A percentile compares a stretch with the other conserved stretches of the same genome.
Evolutionary conservation across 2,797 vertebrate species (phyloP).

Genomic region (Mus spretus): DNA sequence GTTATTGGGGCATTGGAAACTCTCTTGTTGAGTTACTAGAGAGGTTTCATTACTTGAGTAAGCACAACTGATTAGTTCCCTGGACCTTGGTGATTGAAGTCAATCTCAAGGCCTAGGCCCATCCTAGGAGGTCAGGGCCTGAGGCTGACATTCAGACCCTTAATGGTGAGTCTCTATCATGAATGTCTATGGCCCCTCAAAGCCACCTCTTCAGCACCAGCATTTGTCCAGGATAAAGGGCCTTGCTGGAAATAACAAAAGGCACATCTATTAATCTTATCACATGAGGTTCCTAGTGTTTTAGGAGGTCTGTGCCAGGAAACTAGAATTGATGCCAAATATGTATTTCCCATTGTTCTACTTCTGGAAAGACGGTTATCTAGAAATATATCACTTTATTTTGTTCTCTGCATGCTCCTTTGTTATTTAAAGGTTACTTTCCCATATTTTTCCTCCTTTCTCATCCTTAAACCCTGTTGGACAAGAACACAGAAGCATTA

Average conservation of each 20-base stretch:
- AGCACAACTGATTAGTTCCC: not conserved
- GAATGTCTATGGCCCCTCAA: not conserved
- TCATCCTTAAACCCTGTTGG: constrained; percentile 9
- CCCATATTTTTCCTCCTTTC: not conserved
- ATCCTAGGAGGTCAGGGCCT: not conserved
- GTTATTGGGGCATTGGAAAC: not conserved
- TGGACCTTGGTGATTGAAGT: not conserved
- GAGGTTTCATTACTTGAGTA: not conserved
- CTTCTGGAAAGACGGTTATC: not conserved
- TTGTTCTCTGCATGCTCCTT: not conserved
- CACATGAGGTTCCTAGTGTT: not conserved
- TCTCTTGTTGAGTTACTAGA: not conserved
- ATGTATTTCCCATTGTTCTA: constrained; percentile 5
- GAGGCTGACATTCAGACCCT: not conserved
- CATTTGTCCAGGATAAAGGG: not conserved
- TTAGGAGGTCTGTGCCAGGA: not conserved
- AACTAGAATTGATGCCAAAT: not conserved
- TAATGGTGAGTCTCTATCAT: not conserved
- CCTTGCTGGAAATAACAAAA: constrained; percentile 5
- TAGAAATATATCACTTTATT: not conserved
- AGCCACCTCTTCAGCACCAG: constrained; percentile 4
- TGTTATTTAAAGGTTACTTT: constrained; percentile 1
- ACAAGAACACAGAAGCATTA: not conserved
- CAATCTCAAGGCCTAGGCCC: not conserved
- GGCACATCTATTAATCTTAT: not conserved